Evolutionary conservation across 53 echinoderm and acorn worm genomes (phyloP).

Genomic region (Crossaster papposus): DNA sequence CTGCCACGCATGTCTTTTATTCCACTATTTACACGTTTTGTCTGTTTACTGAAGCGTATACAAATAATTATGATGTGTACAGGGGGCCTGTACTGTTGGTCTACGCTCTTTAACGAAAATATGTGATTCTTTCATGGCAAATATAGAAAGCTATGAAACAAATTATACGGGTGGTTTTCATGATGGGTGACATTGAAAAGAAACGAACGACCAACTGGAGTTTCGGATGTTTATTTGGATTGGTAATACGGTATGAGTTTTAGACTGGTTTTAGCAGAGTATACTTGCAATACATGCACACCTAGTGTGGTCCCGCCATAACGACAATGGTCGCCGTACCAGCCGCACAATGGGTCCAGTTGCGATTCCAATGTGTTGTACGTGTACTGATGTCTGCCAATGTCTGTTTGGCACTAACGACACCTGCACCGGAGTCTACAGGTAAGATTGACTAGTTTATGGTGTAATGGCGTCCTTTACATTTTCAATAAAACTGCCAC

Average conservation of each 20-base stretch:
- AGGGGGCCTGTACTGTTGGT: too few relatives aligned
- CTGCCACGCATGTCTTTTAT: not conserved
- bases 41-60: not conserved
- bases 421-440: not conserved
- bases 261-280: too few relatives aligned
- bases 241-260: not conserved
- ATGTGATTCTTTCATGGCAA: too few relatives aligned
- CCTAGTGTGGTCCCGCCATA: too few relatives aligned
- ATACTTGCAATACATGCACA: too few relatives aligned
- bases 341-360: not conserved
- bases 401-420: not conserved
- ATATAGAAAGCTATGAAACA: not conserved
- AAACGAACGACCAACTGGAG: not conserved
- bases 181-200: not conserved
- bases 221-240: not conserved
- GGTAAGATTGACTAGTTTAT: not conserved
- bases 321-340: too few relatives aligned
- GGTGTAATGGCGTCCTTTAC: not conserved
- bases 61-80: not conserved
- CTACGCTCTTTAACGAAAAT: too few relatives aligned
- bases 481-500: not conserved
- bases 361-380: not conserved
- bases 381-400: not conserved
- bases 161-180: not conserved
- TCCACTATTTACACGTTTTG: not conserved